These are phyloP conservation scores for Pomatorhinus ruficollis DNA, from an alignment of 2,113 vertebrate species.

Conservation along the genomic window DNA sequence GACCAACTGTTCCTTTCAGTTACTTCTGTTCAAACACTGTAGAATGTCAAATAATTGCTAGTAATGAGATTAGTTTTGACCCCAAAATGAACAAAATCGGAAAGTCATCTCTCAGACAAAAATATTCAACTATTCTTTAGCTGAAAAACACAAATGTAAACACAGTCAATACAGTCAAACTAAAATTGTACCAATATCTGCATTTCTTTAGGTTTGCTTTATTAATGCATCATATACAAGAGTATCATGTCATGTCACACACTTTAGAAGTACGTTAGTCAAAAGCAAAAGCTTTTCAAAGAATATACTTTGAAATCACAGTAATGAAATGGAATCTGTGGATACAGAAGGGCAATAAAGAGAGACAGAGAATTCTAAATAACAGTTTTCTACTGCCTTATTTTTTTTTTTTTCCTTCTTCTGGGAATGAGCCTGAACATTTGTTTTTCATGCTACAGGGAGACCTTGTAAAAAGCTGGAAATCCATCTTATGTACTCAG, in stretches of 20 bases:
- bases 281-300: neutral
- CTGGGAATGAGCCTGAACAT: neutral
- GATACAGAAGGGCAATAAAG: neutral
- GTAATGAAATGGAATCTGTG: neutral
- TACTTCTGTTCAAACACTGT: neutral
- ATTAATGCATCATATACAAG: neutral
- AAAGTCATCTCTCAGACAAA: neutral
- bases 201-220: neutral
- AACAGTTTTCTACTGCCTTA: neutral
- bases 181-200: neutral
- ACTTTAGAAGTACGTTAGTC: neutral
- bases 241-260: neutral
- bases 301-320: neutral
- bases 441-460: constrained; percentile 9
- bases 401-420: neutral
- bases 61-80: neutral
- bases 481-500: constrained; percentile 59
- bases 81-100: neutral
- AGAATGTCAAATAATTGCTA: neutral
- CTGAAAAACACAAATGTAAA: neutral
- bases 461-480: neutral
- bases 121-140: neutral
- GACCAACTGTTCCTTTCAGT: neutral
- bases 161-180: neutral
- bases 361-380: neutral